Evolutionary conservation across 2,888 invertebrate genomes (phyloP), one percentile per base, ranked within the genome.

Genomic region (Hypena proboscidalis): DNA sequence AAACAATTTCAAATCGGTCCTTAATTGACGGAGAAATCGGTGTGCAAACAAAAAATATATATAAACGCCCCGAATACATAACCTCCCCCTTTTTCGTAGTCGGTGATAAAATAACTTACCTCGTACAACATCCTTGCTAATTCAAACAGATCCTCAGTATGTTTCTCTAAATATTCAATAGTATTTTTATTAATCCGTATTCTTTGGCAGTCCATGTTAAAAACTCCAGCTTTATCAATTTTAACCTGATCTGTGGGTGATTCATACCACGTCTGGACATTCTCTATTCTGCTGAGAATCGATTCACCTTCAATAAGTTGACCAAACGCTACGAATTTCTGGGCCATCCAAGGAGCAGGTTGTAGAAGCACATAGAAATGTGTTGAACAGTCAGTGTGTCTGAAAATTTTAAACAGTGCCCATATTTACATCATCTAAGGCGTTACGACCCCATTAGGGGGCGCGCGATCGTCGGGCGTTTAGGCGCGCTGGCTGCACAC

Each of bases 291-390:
- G 41, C 89, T 78, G 22, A 95, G 79, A 7, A 93, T 92, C 27
- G 90, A 79, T 40, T 92, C 93, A 1, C 95, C 95, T 58, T 94
- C 94, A 20, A 95, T 85, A 2, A 95, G 83, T 80, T 94, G 94
- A 1, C 95, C 95, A 72, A 96, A 95, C 1, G 95, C 95, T 3
- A 95, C 95, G 69, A 94, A 95, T 80, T 91, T 93, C 44, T 88
- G 83, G 58, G 93, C 92, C 95, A 95, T 95, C 95, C 95, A 95
- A 2, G 91, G 81, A 2, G 93, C 90, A 3, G 94, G 92, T 77
- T 93, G 93, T 8, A 95, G 81, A 7, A 94, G 89, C 8, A 95
- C 88, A 68, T 93, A 93, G 75, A 95, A 95, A 78, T 95, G 95
- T 1, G 94, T 94, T 2, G 92, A 92, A 73, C 95, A 95, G 52